Percentiles rank a stretch among this genome's conserved stretches.
These are phyloP conservation scores for Schrankia costaestrigalis DNA, from an alignment of 2,888 invertebrate species.

Conservation along the genomic window DNA sequence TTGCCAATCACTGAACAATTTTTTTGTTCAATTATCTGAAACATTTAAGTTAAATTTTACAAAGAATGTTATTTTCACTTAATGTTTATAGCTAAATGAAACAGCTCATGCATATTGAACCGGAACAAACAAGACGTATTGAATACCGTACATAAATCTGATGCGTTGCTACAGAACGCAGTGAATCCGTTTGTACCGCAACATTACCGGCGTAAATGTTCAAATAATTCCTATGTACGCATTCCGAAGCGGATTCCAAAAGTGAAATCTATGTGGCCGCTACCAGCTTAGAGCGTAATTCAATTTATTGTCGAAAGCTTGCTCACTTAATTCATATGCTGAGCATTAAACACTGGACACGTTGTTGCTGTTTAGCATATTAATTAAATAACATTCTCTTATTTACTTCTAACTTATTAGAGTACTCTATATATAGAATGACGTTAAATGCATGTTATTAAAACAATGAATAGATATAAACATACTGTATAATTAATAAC, in stretches of 20 bases:
- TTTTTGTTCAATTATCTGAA: slow-evolving; percentile 19
- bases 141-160: slow-evolving; percentile 55
- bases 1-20: slow-evolving; percentile 43
- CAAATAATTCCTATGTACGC: slow-evolving; percentile 53
- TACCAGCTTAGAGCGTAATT: slow-evolving; percentile 27
- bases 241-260: slow-evolving; percentile 46
- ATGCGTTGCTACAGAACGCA: slow-evolving; percentile 37
- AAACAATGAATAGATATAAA: no score
- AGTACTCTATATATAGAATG: no score
- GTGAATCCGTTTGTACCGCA: slow-evolving; percentile 47
- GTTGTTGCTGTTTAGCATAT: slow-evolving; percentile 13
- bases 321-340: slow-evolving; percentile 18
- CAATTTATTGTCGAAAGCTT: slow-evolving; percentile 24
- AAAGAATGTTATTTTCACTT: slow-evolving; percentile 22
- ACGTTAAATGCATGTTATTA: no score
- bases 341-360: slow-evolving; percentile 9
- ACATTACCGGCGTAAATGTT: slow-evolving; percentile 50
- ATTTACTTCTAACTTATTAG: neutral
- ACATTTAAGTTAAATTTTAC: slow-evolving; percentile 21
- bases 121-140: slow-evolving; percentile 53
- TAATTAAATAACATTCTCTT: slow-evolving; percentile 7
- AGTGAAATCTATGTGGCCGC: slow-evolving; percentile 36
- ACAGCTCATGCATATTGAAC: slow-evolving; percentile 32
- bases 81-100: slow-evolving; percentile 44
- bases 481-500: no score